Evolutionary conservation across 2,888 invertebrate genomes (phyloP).

Genomic region (Drosophila paramelanica): DNA sequence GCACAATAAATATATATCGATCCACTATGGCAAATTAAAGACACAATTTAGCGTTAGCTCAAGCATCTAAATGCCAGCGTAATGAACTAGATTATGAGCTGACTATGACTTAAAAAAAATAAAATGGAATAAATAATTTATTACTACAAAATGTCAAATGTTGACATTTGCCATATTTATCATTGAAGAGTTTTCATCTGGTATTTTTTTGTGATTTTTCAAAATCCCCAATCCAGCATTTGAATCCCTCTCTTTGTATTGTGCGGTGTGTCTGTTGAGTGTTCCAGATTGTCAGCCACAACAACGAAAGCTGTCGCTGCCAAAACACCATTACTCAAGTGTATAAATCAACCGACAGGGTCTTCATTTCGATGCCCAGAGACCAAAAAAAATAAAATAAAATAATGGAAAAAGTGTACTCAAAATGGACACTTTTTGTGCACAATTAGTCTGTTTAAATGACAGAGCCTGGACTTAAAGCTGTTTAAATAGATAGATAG

Average conservation of each 20-base stretch:
- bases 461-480: slow-evolving; percentile 14
- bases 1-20: slow-evolving; percentile 30
- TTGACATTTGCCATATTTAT: slow-evolving; percentile 7
- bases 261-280: slow-evolving; percentile 2
- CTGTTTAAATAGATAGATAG: too few relatives aligned
- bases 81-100: not conserved
- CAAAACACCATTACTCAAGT: slow-evolving; percentile 61
- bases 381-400: not conserved
- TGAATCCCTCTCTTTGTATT: not conserved
- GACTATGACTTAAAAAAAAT: not conserved
- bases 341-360: slow-evolving; percentile 63
- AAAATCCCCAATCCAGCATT: not conserved
- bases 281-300: slow-evolving; percentile 42
- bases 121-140: not conserved
- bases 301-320: slow-evolving; percentile 22
- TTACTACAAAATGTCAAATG: not conserved
- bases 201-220: slow-evolving; percentile 5
- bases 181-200: slow-evolving; percentile 4
- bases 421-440: slow-evolving; percentile 46
- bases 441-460: slow-evolving; percentile 61
- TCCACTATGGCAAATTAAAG: not conserved
- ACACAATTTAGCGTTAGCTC: not conserved
- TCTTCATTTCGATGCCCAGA: slow-evolving; percentile 53
- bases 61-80: not conserved
- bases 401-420: slow-evolving; percentile 5